Conservation (phyloP, 2,888 invertebrate genomes). For the Cerastis leucographa region DNA sequence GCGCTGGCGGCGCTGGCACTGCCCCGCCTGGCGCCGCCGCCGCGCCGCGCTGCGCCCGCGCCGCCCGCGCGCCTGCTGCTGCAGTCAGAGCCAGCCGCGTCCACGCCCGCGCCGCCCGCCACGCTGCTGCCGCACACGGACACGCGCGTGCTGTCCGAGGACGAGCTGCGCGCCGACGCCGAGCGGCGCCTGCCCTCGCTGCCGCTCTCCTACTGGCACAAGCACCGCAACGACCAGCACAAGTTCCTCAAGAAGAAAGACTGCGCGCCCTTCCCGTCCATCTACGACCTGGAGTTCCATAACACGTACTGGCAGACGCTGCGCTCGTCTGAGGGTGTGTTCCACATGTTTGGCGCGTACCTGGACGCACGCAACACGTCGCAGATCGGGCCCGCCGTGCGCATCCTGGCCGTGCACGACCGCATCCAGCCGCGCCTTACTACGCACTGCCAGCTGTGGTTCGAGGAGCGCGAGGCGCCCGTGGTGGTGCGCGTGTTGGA, state of each 20-base stretch:
- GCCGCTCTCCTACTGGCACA: slow-evolving; percentile 96
- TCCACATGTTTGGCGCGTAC: slow-evolving; percentile 97
- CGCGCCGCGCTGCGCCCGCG: slow-evolving; percentile 70
- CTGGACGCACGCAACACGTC: slow-evolving; percentile 95
- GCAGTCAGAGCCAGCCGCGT: slow-evolving; percentile 75
- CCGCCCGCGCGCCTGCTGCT: slow-evolving; percentile 74
- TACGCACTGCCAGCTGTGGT: slow-evolving; percentile 97
- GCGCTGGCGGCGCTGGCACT: slow-evolving; percentile 81
- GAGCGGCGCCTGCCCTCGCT: slow-evolving; percentile 95
- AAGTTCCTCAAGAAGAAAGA: slow-evolving; percentile 92
- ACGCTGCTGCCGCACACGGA: slow-evolving; percentile 74
- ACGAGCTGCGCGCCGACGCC: slow-evolving; percentile 94
- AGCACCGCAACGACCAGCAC: slow-evolving; percentile 94
- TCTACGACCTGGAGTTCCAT: slow-evolving; percentile 97
- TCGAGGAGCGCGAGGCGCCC: slow-evolving; percentile 95
- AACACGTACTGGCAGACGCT: slow-evolving; percentile 98
- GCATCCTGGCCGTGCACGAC: slow-evolving; percentile 97
- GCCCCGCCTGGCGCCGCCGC: slow-evolving; percentile 78
- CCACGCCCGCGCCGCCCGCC: slow-evolving; percentile 68
- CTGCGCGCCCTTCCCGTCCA: slow-evolving; percentile 96
- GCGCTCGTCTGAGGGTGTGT: slow-evolving; percentile 95
- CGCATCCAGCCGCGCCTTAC: slow-evolving; percentile 95
- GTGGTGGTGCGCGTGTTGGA: slow-evolving; percentile 95
- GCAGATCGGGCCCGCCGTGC: slow-evolving; percentile 95
- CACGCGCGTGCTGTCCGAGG: slow-evolving; percentile 91